phyloP scores from a whole-genome alignment of 2,113 vertebrate species.

The Aldabrachelys gigantea region DNA sequence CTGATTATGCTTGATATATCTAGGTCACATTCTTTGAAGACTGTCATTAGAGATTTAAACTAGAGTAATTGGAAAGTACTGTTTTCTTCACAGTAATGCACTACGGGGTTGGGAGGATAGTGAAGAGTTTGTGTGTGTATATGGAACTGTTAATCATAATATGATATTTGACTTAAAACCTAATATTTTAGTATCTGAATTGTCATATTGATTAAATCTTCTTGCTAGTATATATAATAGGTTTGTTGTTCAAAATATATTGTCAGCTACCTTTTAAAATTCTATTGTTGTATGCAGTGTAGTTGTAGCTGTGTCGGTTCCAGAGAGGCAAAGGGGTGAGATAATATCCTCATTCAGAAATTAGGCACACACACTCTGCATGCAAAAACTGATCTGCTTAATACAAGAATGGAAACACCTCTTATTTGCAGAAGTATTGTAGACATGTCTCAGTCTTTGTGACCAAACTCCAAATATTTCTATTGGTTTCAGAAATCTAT shows the following conservation, averaged over 20 bases:
- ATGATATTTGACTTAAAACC: background rate
- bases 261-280: background rate
- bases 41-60: conserved; percentile 73
- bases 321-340: background rate
- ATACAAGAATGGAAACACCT: too few species aligned
- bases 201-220: background rate
- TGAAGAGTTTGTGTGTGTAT: conserved; percentile 4
- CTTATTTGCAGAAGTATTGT: background rate
- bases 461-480: background rate
- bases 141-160: conserved; percentile 6
- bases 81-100: conserved; percentile 53
- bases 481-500: background rate
- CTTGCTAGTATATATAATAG: fast-evolving
- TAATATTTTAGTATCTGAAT: background rate
- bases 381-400: conserved; percentile 7
- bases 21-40: conserved; percentile 71
- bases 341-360: background rate
- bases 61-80: conserved; percentile 71
- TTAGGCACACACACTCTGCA: background rate
- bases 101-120: conserved; percentile 15
- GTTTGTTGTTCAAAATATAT: background rate
- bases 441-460: background rate
- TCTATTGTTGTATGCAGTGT: background rate
- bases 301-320: background rate
- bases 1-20: conserved; percentile 74